Evolutionary conservation across 2,888 invertebrate species (phyloP), one percentile per base, ranked within the genome.

Genomic region (Odontomyia ornata): DNA sequence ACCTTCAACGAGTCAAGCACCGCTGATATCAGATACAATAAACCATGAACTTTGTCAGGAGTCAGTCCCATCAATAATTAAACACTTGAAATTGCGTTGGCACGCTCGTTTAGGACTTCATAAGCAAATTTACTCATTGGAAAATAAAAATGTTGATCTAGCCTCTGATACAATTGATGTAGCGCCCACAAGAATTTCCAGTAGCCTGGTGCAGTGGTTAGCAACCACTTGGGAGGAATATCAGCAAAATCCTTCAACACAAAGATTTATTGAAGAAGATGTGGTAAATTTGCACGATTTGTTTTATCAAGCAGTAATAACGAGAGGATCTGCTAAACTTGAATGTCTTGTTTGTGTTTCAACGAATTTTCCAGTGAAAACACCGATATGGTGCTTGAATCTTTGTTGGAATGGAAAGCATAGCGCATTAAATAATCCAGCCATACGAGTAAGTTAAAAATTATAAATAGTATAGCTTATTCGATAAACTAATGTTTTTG

Each of bases 241-340:
- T 79, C 80, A 81, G 62, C 77, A 77, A 0, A 83, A 83, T 28
- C 57, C 77, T 11, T 76, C 79, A n/a, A 80, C 81, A 0, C 71
- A 77, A 4, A 69, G 87, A 79, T 85, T 91, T 36, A 86, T 91
- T 77, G 88, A 90, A 18, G 89, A 89, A 77, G 89, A 89, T 76
- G 83, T 91, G 60, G 90, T 93, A 0, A 88, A 87, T 13, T 84
- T 90, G 1, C 89, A 89, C 62, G 92, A 94, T 84, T 89, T 93
- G 83, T 91, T 93, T 82, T 97, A 95, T 84, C 89, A 91, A 81
- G 93, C 93, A n/a, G 89, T 91, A 21, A 88, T 96, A 79, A 92
- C 93, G n/a, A 89, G 96, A 80, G 93, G 93, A 77, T 92, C 92
- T 89, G 96, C 94, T 11, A 93, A 92, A 84, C 86, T 97, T 81